Percentiles rank a stretch among this genome's conserved stretches.
Conservation (phyloP, 2,113 vertebrate species). For the Anhinga rufa region DNA sequence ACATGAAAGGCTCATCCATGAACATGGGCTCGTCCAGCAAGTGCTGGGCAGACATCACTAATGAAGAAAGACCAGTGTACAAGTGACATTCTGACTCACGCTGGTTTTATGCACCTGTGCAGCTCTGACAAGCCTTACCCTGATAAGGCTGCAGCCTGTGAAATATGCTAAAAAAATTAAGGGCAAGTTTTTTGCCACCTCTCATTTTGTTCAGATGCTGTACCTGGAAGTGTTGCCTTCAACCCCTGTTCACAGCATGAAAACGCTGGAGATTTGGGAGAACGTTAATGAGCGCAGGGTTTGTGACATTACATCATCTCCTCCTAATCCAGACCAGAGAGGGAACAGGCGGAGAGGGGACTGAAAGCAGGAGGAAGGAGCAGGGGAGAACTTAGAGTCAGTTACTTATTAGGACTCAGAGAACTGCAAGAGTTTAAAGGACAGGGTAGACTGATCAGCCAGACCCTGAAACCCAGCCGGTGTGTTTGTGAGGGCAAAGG, state of each 20-base stretch:
- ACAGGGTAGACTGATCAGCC: too few species aligned
- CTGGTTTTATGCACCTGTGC: accelerated
- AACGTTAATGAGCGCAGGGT: not conserved
- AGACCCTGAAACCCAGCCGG: not conserved
- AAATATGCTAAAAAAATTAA: not conserved
- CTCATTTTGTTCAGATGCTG: not conserved
- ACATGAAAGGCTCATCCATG: accelerated
- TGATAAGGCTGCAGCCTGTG: not conserved
- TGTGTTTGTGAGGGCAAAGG: not conserved
- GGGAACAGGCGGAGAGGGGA: not conserved
- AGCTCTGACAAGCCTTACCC: not conserved
- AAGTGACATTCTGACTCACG: accelerated
- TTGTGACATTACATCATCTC: not conserved
- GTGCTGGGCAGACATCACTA: not conserved
- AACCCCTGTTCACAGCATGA: not conserved
- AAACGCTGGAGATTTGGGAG: not conserved
- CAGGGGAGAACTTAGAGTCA: not conserved
- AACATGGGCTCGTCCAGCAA: not conserved
- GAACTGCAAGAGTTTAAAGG: not conserved
- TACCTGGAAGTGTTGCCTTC: not conserved
- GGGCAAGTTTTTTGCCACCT: not conserved
- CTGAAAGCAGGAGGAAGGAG: not conserved
- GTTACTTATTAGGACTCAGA: not conserved
- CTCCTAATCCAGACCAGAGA: not conserved
- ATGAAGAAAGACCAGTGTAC: not conserved